These are phyloP conservation scores for Crenuchus spilurus DNA, from an alignment of 2,797 vertebrate species.

Conservation along the genomic window DNA sequence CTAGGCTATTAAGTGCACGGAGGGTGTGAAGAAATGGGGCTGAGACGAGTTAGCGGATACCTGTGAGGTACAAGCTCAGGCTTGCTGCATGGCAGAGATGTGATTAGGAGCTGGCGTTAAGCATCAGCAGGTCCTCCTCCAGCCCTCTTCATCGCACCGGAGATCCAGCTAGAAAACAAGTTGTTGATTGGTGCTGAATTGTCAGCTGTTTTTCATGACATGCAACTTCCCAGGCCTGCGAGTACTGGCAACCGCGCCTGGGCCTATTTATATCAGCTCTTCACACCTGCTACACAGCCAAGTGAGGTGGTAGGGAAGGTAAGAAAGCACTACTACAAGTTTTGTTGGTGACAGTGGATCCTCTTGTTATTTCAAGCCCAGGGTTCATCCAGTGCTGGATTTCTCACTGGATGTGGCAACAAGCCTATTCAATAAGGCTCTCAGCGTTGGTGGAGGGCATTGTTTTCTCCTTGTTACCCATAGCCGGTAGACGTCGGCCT, in stretches of 20 bases:
- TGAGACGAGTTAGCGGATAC: conserved; percentile 88
- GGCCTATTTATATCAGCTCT: conserved; percentile 58
- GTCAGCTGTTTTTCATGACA: conserved; percentile 66
- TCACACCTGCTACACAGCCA: conserved; percentile 56
- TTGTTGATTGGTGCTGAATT: conserved; percentile 71
- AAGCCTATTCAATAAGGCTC: conserved; percentile 51
- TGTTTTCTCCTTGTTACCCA: conserved; percentile 62
- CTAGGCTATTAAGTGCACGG: conserved; percentile 83
- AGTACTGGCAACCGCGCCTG: conserved; percentile 53
- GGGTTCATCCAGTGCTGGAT: conserved; percentile 54
- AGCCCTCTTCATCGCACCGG: conserved; percentile 60
- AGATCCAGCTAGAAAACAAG: conserved; percentile 70
- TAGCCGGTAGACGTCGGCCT: conserved; percentile 72
- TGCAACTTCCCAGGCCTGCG: conserved; percentile 62
- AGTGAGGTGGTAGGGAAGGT: conserved; percentile 55
- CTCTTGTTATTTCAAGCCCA: conserved; percentile 58
- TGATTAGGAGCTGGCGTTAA: conserved; percentile 78
- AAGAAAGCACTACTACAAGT: conserved; percentile 54
- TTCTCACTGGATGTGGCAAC: conserved; percentile 53
- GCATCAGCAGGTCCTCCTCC: conserved; percentile 76
- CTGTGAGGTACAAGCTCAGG: conserved; percentile 81
- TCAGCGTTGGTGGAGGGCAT: conserved; percentile 53
- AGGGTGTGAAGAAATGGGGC: conserved; percentile 85
- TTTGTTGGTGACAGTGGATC: conserved; percentile 58
- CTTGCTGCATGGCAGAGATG: conserved; percentile 80